Evolutionary conservation across 92 coral and sea anemone species (phyloP).

Genomic region (Plumapathes pennacea): DNA sequence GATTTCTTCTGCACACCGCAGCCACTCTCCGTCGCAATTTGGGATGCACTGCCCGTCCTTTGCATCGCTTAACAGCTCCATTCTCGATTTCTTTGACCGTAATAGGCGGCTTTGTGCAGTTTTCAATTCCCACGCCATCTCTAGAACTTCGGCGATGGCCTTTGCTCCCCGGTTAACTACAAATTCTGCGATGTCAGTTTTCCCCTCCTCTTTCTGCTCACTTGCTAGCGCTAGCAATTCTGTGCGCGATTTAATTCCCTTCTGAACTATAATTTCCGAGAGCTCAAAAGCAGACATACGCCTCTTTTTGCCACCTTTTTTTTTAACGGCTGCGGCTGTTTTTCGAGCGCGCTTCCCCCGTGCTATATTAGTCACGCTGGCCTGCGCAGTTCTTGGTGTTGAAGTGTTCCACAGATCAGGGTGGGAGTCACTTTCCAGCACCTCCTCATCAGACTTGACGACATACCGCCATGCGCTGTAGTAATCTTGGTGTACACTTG

Average conservation of each 20-base stretch:
- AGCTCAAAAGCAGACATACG: constrained; percentile 35
- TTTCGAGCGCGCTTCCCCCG: not conserved
- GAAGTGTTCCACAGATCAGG: constrained; percentile 34
- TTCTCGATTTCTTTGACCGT: constrained; percentile 16
- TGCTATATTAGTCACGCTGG: not conserved
- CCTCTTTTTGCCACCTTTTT: not conserved
- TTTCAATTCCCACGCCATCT: constrained; percentile 47
- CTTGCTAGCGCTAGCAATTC: constrained; percentile 54
- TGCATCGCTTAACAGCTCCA: constrained; percentile 35
- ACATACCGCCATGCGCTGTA: constrained; percentile 56
- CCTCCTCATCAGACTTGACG: constrained; percentile 30
- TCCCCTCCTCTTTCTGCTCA: constrained; percentile 51
- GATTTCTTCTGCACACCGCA: constrained; percentile 35
- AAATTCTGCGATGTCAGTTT: constrained; percentile 51
- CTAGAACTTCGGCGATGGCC: constrained; percentile 36
- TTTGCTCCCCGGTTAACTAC: constrained; percentile 40
- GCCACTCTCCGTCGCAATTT: constrained; percentile 39
- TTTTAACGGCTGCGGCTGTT: not conserved
- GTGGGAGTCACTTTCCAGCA: constrained; percentile 36
- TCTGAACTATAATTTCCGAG: constrained; percentile 21
- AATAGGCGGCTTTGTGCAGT: constrained; percentile 17
- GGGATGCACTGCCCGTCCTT: constrained; percentile 10
- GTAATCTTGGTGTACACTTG: constrained; percentile 32
- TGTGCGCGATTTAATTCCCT: constrained; percentile 26
- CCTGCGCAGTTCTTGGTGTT: not conserved